These are phyloP conservation scores for Bradypodion pumilum DNA, from an alignment of 2,797 vertebrate genomes.

Conservation along the genomic window DNA sequence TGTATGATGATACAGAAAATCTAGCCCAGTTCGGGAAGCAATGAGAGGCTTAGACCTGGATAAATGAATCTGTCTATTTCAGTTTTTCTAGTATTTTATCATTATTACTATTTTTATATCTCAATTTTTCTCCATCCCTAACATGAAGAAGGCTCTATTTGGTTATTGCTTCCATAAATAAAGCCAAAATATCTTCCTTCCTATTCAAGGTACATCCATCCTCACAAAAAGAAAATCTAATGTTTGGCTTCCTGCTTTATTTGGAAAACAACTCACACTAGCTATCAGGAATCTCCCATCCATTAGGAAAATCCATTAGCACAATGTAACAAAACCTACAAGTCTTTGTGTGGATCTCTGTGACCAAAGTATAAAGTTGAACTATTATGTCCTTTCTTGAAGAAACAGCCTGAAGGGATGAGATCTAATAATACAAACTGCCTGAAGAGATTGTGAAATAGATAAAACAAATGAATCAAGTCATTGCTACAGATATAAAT, in stretches of 20 bases:
- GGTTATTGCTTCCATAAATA: too few relatives aligned
- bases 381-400: background rate
- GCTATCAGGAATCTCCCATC: background rate
- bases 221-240: too few relatives aligned
- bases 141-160: too few relatives aligned
- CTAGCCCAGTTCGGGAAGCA: too few relatives aligned
- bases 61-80: too few relatives aligned
- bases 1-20: too few relatives aligned
- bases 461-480: slow-evolving; percentile 2
- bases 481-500: background rate
- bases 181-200: too few relatives aligned
- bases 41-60: too few relatives aligned
- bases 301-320: background rate
- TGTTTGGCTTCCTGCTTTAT: background rate
- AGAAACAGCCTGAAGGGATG: background rate
- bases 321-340: background rate
- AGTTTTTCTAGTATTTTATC: too few relatives aligned
- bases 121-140: too few relatives aligned
- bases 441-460: background rate
- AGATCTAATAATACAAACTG: background rate
- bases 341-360: background rate
- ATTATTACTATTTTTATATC: too few relatives aligned
- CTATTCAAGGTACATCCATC: too few relatives aligned
- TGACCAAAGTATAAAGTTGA: background rate
- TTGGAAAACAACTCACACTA: background rate